These are phyloP conservation scores for Neoascia interrupta DNA, from an alignment of 2,888 invertebrate genomes.

Conservation along the genomic window DNA sequence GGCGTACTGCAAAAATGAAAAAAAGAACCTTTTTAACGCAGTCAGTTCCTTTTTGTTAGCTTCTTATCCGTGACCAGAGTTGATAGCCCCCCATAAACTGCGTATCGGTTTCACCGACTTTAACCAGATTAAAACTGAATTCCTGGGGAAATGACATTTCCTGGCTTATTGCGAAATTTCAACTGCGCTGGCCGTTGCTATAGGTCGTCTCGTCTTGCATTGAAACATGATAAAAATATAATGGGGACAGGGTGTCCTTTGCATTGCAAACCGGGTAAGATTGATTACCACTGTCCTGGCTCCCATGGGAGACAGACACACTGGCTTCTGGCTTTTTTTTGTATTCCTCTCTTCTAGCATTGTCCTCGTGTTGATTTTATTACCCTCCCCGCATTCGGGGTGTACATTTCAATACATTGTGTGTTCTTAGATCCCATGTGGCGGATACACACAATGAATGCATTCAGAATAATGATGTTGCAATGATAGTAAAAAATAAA, in stretches of 20 bases:
- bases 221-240: conserved; percentile 32
- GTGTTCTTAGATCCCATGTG: not conserved
- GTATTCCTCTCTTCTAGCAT: not conserved
- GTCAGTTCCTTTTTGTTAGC: conserved; percentile 7
- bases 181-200: not conserved
- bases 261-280: conserved; percentile 1
- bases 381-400: conserved; percentile 17
- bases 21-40: conserved; percentile 22
- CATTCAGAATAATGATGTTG: conserved; percentile 27
- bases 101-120: conserved; percentile 63
- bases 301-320: not conserved
- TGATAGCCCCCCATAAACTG: conserved; percentile 59
- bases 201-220: not conserved
- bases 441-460: not conserved
- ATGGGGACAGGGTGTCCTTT: not conserved
- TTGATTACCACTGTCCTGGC: conserved; percentile 23
- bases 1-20: conserved; percentile 24
- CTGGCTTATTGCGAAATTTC: conserved; percentile 11
- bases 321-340: too few relatives aligned
- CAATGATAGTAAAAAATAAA: conserved; percentile 30
- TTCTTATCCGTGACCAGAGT: conserved; percentile 48
- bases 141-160: conserved; percentile 38
- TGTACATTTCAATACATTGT: conserved; percentile 20
- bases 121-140: conserved; percentile 64
- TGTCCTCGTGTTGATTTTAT: conserved; percentile 30